These are phyloP conservation scores for Plebejus anna DNA, from an alignment of 2,888 invertebrate genomes.

Conservation along the genomic window DNA sequence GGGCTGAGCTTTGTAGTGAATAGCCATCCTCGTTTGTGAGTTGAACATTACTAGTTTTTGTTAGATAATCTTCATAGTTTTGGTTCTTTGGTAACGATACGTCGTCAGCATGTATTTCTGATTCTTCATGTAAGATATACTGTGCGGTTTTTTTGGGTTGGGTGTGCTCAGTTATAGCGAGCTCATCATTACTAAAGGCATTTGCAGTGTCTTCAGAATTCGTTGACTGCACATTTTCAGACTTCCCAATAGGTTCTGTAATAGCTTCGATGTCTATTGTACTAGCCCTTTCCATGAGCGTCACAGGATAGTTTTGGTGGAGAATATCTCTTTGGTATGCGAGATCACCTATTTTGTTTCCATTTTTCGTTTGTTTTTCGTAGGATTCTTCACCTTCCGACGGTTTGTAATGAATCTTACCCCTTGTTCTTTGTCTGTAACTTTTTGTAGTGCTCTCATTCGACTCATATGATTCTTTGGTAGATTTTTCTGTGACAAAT, in stretches of 20 bases:
- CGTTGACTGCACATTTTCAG: constrained; percentile 46
- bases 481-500: constrained; percentile 61
- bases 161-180: constrained; percentile 55
- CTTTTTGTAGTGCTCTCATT: constrained; percentile 61
- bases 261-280: constrained; percentile 72
- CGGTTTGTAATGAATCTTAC: constrained; percentile 74
- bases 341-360: constrained; percentile 62
- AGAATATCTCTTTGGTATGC: constrained; percentile 82
- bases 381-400: constrained; percentile 61
- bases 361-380: constrained; percentile 52
- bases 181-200: constrained; percentile 66
- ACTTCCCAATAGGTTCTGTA: constrained; percentile 59
- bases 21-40: constrained; percentile 52
- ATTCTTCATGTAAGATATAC: constrained; percentile 48
- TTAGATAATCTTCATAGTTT: constrained; percentile 42
- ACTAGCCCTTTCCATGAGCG: constrained; percentile 70
- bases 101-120: constrained; percentile 47
- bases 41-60: constrained; percentile 54
- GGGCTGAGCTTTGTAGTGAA: constrained; percentile 50
- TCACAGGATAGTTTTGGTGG: constrained; percentile 83
- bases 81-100: neutral
- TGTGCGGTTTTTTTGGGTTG: constrained; percentile 48
- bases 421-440: constrained; percentile 66
- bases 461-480: constrained; percentile 51
- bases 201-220: constrained; percentile 63